These are phyloP conservation scores for Pemphredon lugubris DNA, from an alignment of 2,888 invertebrate genomes.

Conservation along the genomic window DNA sequence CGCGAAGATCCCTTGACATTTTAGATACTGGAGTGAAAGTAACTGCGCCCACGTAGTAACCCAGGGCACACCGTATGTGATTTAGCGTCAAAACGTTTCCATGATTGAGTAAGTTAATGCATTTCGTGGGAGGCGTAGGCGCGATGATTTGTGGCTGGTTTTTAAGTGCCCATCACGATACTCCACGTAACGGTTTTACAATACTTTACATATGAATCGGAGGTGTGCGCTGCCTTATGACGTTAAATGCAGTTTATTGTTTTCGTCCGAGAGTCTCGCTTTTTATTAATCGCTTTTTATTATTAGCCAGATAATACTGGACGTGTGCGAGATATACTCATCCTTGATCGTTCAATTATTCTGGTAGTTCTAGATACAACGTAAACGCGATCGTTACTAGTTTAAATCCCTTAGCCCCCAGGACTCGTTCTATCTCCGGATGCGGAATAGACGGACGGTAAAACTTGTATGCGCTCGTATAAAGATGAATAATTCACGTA, in stretches of 20 bases:
- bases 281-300: too few relatives aligned
- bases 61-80: constrained; percentile 27
- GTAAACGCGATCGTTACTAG: too few relatives aligned
- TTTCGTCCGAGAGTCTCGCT: constrained; percentile 8
- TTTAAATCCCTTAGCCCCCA: too few relatives aligned
- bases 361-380: too few relatives aligned
- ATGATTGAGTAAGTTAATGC: constrained; percentile 60
- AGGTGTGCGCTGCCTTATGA: constrained; percentile 6
- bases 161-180: constrained; percentile 44
- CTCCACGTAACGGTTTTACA: constrained; percentile 46
- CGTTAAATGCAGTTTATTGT: constrained; percentile 16
- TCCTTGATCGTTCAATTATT: too few relatives aligned
- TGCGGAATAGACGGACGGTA: background rate
- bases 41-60: constrained; percentile 42
- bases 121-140: constrained; percentile 55
- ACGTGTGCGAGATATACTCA: too few relatives aligned
- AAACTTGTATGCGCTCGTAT: background rate
- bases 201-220: constrained; percentile 44
- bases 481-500: constrained; percentile 22
- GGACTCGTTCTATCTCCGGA: too few relatives aligned
- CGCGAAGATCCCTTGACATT: constrained; percentile 65
- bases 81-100: constrained; percentile 58
- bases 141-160: constrained; percentile 42
- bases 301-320: too few relatives aligned
- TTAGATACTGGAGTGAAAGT: constrained; percentile 69